Percentiles rank a stretch among this genome's conserved stretches.
phyloP scores from a whole-genome alignment of 1,140 invertebrate genomes.

The Drosophila mauritiana region DNA sequence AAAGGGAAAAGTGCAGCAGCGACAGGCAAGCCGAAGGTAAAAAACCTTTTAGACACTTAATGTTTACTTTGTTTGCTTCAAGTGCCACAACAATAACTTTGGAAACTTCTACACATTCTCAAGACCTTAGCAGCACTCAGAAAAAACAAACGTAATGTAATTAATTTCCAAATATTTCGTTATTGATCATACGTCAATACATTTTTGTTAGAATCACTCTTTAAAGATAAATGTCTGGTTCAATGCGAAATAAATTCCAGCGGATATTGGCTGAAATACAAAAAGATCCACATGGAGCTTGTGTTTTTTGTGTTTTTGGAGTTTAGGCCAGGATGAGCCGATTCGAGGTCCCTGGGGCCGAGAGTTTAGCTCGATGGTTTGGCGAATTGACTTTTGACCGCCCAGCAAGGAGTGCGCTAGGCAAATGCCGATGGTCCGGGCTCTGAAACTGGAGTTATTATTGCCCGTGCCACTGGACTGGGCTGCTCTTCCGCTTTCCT shows the following conservation, averaged over 20 bases:
- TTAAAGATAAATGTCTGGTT: neutral
- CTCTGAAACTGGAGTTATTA: constrained; percentile 34
- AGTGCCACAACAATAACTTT: constrained; percentile 41
- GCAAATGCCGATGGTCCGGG: constrained; percentile 23
- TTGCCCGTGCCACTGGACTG: neutral
- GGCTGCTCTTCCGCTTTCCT: neutral
- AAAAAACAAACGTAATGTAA: neutral
- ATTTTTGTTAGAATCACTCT: neutral
- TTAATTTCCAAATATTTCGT: neutral
- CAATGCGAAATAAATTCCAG: constrained; percentile 5
- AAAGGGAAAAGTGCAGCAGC: constrained; percentile 53
- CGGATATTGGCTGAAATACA: constrained; percentile 5
- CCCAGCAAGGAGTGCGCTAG: neutral
- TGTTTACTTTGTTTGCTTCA: constrained; percentile 58
- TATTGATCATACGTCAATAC: too few species aligned
- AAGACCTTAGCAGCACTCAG: neutral
- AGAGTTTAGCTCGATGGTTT: constrained; percentile 32
- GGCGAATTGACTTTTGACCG: constrained; percentile 7
- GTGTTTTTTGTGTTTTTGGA: neutral
- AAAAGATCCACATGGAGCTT: constrained; percentile 2
- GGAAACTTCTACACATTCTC: constrained; percentile 8
- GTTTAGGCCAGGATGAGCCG: constrained; percentile 3
- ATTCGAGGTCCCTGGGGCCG: constrained; percentile 7
- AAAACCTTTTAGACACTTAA: constrained; percentile 61
- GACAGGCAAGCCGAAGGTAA: constrained; percentile 17